A percentile compares a stretch with the other conserved stretches of the same genome.
Conservation (phyloP, 2,797 vertebrate genomes). For the Protosalanx chinensis region DNA sequence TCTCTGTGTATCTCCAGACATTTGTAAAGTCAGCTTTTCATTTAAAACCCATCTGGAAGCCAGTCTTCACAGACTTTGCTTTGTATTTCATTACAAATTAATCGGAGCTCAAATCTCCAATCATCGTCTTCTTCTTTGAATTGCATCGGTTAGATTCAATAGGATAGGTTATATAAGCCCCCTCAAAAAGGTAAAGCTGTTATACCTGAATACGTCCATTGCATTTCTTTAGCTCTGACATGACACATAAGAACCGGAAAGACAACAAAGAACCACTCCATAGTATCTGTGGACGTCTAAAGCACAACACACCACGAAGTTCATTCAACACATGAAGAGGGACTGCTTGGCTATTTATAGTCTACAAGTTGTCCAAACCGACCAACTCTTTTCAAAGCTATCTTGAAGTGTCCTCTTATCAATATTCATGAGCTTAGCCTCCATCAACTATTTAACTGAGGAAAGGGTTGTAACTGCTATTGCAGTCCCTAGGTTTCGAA, state of each 20-base stretch:
- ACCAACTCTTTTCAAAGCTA: constrained; percentile 44
- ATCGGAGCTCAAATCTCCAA: background rate
- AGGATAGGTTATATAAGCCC: background rate
- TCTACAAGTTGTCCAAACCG: constrained; percentile 41
- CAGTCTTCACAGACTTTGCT: background rate
- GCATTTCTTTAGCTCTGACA: constrained; percentile 57
- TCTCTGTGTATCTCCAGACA: too few relatives aligned
- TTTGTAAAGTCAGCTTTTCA: too few relatives aligned
- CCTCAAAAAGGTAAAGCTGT: background rate
- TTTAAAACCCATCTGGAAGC: too few relatives aligned
- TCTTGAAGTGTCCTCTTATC: constrained; percentile 9
- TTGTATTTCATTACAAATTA: background rate
- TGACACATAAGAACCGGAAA: constrained; percentile 37
- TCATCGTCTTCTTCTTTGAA: background rate
- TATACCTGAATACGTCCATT: constrained; percentile 77
- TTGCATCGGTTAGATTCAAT: background rate
- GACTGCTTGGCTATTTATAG: constrained; percentile 20
- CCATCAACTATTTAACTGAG: constrained; percentile 27
- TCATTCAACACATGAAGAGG: constrained; percentile 38
- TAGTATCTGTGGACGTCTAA: constrained; percentile 33
- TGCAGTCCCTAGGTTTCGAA: background rate
- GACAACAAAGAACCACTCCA: constrained; percentile 55
- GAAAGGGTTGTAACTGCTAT: constrained; percentile 14
- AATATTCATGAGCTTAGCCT: constrained; percentile 28
- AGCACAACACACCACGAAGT: constrained; percentile 27